Conservation (phyloP, 2,888 invertebrate genomes). For the Flexamia atlantica region DNA sequence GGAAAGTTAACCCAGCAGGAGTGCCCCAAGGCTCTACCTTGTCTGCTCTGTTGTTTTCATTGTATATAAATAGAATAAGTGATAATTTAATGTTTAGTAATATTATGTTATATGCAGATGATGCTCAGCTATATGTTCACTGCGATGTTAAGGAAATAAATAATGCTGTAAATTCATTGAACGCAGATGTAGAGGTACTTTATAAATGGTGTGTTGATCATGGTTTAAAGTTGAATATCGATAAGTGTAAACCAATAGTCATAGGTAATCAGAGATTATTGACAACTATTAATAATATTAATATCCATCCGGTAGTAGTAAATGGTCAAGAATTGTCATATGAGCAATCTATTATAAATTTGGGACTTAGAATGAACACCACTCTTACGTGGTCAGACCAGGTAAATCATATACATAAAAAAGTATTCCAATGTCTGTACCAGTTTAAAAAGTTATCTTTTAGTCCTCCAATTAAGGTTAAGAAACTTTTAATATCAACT, state of each 20-base stretch:
- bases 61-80: slow-evolving; percentile 3
- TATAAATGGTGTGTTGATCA: slow-evolving; percentile 15
- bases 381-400: not conserved
- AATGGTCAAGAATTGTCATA: not conserved
- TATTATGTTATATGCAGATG: not conserved
- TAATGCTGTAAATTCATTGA: not conserved
- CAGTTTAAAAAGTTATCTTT: slow-evolving; percentile 1
- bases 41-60: not conserved
- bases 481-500: too few species aligned
- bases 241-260: slow-evolving; percentile 3
- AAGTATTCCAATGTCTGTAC: not conserved
- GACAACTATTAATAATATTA: not conserved
- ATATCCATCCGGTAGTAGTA: not conserved
- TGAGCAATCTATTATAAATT: not conserved
- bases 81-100: not conserved
- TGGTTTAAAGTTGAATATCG: not conserved
- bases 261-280: not conserved
- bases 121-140: not conserved
- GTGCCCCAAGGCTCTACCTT: slow-evolving; percentile 1
- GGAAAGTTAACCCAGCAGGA: not conserved
- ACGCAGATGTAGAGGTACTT: not conserved
- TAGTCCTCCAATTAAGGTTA: not conserved
- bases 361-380: not conserved
- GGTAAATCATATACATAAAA: slow-evolving; percentile 9
- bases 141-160: not conserved